Evolutionary conservation across 1,140 invertebrate species (phyloP), one percentile per base, ranked within the genome.

Genomic region (Battus philenor): DNA sequence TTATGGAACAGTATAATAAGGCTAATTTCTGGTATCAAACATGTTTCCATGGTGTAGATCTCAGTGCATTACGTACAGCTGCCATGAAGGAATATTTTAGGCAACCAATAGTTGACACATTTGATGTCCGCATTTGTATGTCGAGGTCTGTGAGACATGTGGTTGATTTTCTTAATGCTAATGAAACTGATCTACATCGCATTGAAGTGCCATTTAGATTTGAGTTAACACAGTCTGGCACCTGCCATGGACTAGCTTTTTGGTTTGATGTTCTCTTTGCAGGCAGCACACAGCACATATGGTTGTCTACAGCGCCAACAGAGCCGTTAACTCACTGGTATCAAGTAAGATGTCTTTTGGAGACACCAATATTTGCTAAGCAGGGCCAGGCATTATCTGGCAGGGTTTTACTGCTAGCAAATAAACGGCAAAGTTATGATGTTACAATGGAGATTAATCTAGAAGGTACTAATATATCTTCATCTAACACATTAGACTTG

Each of bases 191-290:
- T 84, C 89, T 99, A 59, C 97, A 99, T 86, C 91, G 92, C 70
- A 98, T 99, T 85, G 93, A 97, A 79, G 97, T 99, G 68, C 97
- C 98, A 46, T 89, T 99, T 16, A 93, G 96, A 80, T 99, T 98
- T 88, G 93, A 94, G 64, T 90, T 98, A 51, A 88, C 95, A 58
- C 95, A 98, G 78, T 94, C 97, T 11, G 97, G 96, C 31, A 96
- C 97, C 47, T 94, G 98, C 51, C 98, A 99, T 74, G 98, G 98
- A 4, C 86, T 99, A 46, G 98, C 98, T 10, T 99, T 99, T 87
- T 99, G 98, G 98, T 99, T 99, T 86, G 98, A 99, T 88, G 98
- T 99, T n/a, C 94, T 97, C 33, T 99, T 99, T 87, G 91, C 95
- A 36, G 98, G 98, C 15, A 92, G 91, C 43, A 92, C 90, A 49